These are phyloP conservation scores for Eulithis testata DNA, from an alignment of 2,888 invertebrate genomes.

Conservation along the genomic window DNA sequence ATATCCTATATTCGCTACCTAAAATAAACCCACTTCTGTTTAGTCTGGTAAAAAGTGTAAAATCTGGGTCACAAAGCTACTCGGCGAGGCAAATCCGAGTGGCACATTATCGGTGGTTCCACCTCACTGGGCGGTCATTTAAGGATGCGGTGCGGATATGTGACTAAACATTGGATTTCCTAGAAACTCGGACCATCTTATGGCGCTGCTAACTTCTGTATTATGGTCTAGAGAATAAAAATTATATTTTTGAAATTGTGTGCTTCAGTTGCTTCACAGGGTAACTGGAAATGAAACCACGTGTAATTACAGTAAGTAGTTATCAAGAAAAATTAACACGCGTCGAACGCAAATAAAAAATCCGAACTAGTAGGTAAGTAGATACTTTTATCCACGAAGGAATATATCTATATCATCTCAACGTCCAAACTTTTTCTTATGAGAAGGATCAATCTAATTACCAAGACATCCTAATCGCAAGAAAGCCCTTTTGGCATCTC, in stretches of 20 bases:
- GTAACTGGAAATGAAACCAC: too few relatives aligned
- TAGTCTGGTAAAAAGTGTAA: not conserved
- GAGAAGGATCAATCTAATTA: too few relatives aligned
- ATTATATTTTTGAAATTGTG: too few relatives aligned
- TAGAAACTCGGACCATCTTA: not conserved
- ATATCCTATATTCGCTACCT: too few relatives aligned
- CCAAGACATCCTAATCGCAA: not conserved
- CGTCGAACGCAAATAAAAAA: too few relatives aligned
- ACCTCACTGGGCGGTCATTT: slow-evolving; percentile 30
- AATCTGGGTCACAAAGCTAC: slow-evolving; percentile 17
- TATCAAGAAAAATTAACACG: not conserved
- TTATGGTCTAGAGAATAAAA: too few relatives aligned
- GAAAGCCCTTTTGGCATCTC: too few relatives aligned
- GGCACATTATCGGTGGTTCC: slow-evolving; percentile 37
- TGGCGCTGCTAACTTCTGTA: not conserved
- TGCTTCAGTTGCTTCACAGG: too few relatives aligned
- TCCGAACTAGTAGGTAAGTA: too few relatives aligned
- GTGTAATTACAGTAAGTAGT: not conserved
- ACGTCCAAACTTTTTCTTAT: too few relatives aligned
- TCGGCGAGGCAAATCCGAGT: slow-evolving; percentile 20
- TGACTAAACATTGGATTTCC: not conserved
- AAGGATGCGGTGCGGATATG: slow-evolving; percentile 25
- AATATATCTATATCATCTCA: too few relatives aligned
- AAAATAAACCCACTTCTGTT: not conserved
- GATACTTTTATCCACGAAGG: too few relatives aligned